Percentiles rank a stretch among this genome's conserved stretches.
These are phyloP conservation scores for Aeoliscus strigatus DNA, from an alignment of 2,797 vertebrate species.

Conservation along the genomic window DNA sequence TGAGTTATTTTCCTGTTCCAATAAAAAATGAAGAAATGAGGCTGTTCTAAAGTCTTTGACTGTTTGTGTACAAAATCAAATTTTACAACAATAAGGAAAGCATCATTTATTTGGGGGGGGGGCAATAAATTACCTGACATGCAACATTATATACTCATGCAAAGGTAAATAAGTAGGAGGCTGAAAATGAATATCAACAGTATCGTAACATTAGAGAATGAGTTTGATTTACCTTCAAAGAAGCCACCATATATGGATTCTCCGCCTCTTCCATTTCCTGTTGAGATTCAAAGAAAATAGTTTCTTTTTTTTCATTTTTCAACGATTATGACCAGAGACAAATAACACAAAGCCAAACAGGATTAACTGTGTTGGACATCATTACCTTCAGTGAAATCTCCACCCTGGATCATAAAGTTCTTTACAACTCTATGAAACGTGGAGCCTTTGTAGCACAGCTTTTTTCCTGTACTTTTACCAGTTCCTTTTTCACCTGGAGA, in stretches of 20 bases:
- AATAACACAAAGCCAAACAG: no score
- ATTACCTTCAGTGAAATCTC: conserved; percentile 98
- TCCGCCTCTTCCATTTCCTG: conserved; percentile 98
- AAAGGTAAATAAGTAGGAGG: conserved; percentile 61
- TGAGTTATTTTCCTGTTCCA: no score
- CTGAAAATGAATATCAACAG: conserved; percentile 11
- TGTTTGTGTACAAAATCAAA: conserved; percentile 16
- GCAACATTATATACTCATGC: conserved; percentile 87
- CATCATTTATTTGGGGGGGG: no score
- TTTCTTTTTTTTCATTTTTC: no score
- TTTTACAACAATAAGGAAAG: conserved; percentile 56
- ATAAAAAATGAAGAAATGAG: not conserved
- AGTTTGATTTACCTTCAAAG: conserved; percentile 94
- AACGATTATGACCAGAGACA: no score
- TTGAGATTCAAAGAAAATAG: conserved; percentile 18
- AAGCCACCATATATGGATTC: conserved; percentile 98
- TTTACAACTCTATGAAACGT: conserved; percentile 99
- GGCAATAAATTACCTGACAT: no score
- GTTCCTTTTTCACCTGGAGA: conserved; percentile 89
- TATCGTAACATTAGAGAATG: conserved; percentile 9
- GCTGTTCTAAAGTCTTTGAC: conserved; percentile 1
- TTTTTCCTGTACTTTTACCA: conserved; percentile 94
- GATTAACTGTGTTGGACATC: not conserved
- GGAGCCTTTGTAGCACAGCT: conserved; percentile 97
- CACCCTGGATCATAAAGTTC: conserved; percentile 99